Base-by-base conservation (phyloP, 2,888 invertebrate species). In the Dicranocentrus wangi region DNA sequence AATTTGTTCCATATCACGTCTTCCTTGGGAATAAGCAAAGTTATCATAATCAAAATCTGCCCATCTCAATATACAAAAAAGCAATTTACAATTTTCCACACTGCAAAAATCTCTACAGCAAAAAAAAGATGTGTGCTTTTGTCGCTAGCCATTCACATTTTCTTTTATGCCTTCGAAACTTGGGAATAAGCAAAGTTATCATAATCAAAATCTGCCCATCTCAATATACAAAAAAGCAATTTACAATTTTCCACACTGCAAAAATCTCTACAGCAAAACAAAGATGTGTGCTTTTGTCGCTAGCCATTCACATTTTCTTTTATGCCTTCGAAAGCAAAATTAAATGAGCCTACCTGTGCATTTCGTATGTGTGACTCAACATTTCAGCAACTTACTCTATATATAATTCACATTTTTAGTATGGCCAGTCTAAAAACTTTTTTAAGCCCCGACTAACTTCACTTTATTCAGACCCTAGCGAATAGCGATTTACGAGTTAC, bases 51-150 rank as follows among this genome's bases (percentile, higher is more conserved):
- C 43, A 51, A 19, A 17, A 51, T 51, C 47, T 3, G 13, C 15
- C 47, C 47, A 47, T 8, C 47, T n/a, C 28, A 13, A 72, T 19
- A n/a, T 25, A 71, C 5, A 72, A 71, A 61, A 28, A 63, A n/a
- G 21, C 63, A 51, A 72, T 72, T 72, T 72, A 61, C 72, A 63
- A 72, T 72, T 51, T 63, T 72, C 21, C 39, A 71, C 47, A 21
- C 63, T 47, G 28, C 61, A 72, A 63, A 61, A 32, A 60, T 17
- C 10, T 32, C 5, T 32, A 32, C 3, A 7, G 32, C 5, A n/a
- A n/a, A 32, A 32, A 3, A 32, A 32, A 32, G 32, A 32, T 7
- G 32, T 32, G 5, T n/a, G n/a, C n/a, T n/a, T n/a, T 15, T 65
- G 25, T 47, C 25, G 65, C 7, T 42, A 1, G 32, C 2, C 23